These are phyloP conservation scores for Esox niger DNA, from an alignment of 2,113 vertebrate species.

Conservation along the genomic window DNA sequence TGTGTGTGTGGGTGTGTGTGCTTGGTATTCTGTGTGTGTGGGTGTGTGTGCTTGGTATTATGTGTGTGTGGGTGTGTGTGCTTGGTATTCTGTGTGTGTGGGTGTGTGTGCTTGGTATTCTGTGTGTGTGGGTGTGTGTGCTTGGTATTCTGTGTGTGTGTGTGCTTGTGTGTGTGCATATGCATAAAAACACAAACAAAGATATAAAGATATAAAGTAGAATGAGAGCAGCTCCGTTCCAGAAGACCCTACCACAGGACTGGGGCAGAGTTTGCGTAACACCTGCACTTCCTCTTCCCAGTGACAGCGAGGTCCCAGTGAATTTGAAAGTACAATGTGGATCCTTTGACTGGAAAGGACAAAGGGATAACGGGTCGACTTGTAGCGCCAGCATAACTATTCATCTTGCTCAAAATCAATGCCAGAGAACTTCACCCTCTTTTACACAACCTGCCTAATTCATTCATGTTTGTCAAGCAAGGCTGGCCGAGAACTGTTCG, in stretches of 20 bases:
- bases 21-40: not conserved
- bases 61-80: too few species aligned
- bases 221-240: too few species aligned
- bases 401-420: constrained; percentile 51
- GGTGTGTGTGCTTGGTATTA: too few species aligned
- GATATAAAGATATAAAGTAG: too few species aligned
- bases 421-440: constrained; percentile 55
- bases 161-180: too few species aligned
- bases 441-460: constrained; percentile 55
- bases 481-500: constrained; percentile 28
- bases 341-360: constrained; percentile 40
- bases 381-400: constrained; percentile 44
- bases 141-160: too few species aligned
- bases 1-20: constrained; percentile 1
- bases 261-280: not conserved
- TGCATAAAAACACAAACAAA: too few species aligned
- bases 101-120: too few species aligned
- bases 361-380: constrained; percentile 28
- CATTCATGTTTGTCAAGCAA: constrained; percentile 46
- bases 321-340: constrained; percentile 30
- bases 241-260: not conserved
- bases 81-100: too few species aligned
- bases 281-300: not conserved
- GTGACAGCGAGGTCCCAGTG: constrained; percentile 9
- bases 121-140: constrained; percentile 16